A percentile compares a stretch with the other conserved stretches of the same genome.
Conservation (phyloP, 2,888 invertebrate genomes). For the Pyrrhia umbra region DNA sequence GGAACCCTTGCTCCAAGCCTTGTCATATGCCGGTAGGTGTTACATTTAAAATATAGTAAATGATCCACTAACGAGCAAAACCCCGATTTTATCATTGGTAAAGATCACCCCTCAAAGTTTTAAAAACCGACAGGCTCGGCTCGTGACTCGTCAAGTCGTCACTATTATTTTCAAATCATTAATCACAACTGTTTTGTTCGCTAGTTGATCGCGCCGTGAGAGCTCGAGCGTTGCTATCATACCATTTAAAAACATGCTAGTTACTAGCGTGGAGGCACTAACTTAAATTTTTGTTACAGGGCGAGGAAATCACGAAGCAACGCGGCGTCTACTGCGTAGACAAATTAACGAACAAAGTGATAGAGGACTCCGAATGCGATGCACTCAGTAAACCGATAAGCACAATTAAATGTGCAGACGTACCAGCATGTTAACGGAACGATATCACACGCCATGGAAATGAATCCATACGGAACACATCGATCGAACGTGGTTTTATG, state of each 20-base stretch:
- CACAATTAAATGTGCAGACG: conserved; percentile 91
- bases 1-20: conserved; percentile 93
- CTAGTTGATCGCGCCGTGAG: too few relatives aligned
- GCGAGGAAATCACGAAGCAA: conserved; percentile 90
- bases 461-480: conserved; percentile 50
- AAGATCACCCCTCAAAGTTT: too few relatives aligned
- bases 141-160: too few relatives aligned
- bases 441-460: conserved; percentile 44
- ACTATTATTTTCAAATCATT: too few relatives aligned
- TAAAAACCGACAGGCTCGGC: too few relatives aligned
- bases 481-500: conserved; percentile 41
- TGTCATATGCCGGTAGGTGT: conserved; percentile 84
- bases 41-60: too few relatives aligned
- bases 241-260: too few relatives aligned
- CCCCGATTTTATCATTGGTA: too few relatives aligned
- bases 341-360: conserved; percentile 92
- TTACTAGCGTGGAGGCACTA: background rate
- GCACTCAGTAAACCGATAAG: conserved; percentile 91
- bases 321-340: conserved; percentile 94
- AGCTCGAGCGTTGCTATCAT: too few relatives aligned
- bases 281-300: conserved; percentile 73
- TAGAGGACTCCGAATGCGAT: conserved; percentile 94
- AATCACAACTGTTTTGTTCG: too few relatives aligned
- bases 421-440: conserved; percentile 80
- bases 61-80: too few relatives aligned